Evolutionary conservation across 2,797 vertebrate genomes (phyloP).

Genomic region (Pangasius larnaudii): DNA sequence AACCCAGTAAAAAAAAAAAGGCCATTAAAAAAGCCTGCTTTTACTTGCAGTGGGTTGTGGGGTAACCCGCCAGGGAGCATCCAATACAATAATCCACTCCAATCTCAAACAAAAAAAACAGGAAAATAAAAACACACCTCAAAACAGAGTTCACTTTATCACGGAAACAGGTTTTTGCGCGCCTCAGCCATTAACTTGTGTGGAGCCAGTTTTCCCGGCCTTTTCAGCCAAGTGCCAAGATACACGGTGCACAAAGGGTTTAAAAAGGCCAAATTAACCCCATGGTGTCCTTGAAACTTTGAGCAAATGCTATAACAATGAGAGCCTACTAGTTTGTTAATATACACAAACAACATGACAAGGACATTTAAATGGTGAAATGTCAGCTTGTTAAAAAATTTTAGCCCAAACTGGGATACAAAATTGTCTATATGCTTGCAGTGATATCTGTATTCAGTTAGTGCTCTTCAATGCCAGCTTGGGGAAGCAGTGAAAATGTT

Average conservation of each 20-base stretch:
- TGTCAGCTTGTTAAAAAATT: not conserved
- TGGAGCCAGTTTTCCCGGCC: not conserved
- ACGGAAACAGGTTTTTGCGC: not conserved
- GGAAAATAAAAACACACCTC: slow-evolving; percentile 12
- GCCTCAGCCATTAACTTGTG: not conserved
- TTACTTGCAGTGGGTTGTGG: not conserved
- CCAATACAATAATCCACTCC: slow-evolving; percentile 6
- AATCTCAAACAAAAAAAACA: not conserved
- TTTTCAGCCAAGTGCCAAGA: not conserved
- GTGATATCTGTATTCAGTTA: slow-evolving; percentile 45
- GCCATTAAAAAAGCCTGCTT: not conserved
- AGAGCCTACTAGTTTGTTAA: not conserved
- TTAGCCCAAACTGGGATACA: not conserved
- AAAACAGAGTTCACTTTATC: not conserved
- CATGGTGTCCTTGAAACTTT: not conserved
- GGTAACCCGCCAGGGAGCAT: not conserved
- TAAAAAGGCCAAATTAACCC: not conserved
- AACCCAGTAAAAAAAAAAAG: not conserved
- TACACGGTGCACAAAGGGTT: not conserved
- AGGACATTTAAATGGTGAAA: not conserved
- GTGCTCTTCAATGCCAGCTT: slow-evolving; percentile 51
- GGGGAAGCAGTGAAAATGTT: slow-evolving; percentile 30
- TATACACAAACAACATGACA: not conserved
- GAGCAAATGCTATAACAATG: not conserved
- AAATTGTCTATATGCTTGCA: not conserved